phyloP scores from a whole-genome alignment of 2,113 vertebrate species.

The Lathamus discolor region DNA sequence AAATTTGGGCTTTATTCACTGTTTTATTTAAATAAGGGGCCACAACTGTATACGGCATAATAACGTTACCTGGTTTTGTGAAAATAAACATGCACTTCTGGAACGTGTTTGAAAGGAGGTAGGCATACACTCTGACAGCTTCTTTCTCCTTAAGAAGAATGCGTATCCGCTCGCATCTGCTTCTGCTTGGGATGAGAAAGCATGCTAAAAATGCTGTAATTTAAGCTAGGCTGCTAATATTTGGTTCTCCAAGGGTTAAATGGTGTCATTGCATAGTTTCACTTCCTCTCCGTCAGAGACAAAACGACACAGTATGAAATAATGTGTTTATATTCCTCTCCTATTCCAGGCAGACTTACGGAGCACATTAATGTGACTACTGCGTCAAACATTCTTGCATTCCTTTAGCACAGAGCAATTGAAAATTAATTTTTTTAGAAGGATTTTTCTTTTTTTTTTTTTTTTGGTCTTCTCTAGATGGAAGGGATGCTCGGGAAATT shows the following conservation, averaged over 20 bases:
- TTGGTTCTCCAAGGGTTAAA: conserved; percentile 26
- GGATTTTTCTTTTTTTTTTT: not conserved
- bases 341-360: not conserved
- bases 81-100: not conserved
- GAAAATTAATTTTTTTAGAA: not conserved
- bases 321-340: conserved; percentile 37
- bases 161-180: not conserved
- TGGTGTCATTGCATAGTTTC: not conserved
- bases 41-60: not conserved
- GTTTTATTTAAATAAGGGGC: not conserved
- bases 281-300: conserved; percentile 1
- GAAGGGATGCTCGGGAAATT: conserved; percentile 9
- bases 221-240: not conserved
- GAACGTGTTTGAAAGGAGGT: not conserved
- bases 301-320: not conserved
- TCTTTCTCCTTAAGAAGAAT: not conserved
- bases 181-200: not conserved
- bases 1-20: not conserved
- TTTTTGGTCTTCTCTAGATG: not conserved
- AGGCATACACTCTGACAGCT: not conserved
- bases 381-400: not conserved
- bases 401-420: not conserved
- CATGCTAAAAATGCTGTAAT: not conserved
- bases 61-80: not conserved
- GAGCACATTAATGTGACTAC: not conserved